These are phyloP conservation scores for Globia sparganii DNA, from an alignment of 2,888 invertebrate genomes.

Conservation along the genomic window DNA sequence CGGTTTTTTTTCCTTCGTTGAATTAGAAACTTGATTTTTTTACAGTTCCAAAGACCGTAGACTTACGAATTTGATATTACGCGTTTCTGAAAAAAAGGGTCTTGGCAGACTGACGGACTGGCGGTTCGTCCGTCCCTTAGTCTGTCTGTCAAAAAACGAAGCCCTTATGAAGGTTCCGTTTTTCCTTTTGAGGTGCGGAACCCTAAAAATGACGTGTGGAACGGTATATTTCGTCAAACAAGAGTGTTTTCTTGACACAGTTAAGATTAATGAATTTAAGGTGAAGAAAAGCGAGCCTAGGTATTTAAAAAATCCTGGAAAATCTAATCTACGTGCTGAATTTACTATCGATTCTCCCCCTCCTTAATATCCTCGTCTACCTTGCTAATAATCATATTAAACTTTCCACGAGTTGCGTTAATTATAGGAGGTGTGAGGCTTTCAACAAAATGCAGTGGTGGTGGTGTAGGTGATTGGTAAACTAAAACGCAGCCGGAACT, in stretches of 20 bases:
- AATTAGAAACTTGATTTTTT: too few relatives aligned
- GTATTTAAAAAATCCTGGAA: background rate
- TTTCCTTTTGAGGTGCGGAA: background rate
- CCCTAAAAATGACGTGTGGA: background rate
- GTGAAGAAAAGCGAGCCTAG: background rate
- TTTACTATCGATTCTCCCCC: background rate
- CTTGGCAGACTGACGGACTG: background rate
- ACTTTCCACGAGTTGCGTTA: conserved; percentile 9
- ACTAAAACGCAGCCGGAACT: conserved; percentile 4
- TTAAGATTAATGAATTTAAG: background rate
- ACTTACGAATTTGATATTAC: too few relatives aligned
- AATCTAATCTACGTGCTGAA: background rate
- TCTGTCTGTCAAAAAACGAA: background rate
- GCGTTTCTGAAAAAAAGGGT: too few relatives aligned
- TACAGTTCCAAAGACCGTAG: too few relatives aligned
- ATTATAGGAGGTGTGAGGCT: background rate
- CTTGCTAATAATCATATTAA: conserved; percentile 4
- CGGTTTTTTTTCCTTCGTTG: too few relatives aligned
- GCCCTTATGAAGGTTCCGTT: background rate
- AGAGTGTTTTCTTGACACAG: background rate
- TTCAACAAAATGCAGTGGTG: background rate
- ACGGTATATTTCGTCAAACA: background rate
- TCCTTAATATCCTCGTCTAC: background rate
- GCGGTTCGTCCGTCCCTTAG: background rate
- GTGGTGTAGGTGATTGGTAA: background rate